Conservation (phyloP, 1,140 invertebrate genomes). For the Bombus pascuorum region DNA sequence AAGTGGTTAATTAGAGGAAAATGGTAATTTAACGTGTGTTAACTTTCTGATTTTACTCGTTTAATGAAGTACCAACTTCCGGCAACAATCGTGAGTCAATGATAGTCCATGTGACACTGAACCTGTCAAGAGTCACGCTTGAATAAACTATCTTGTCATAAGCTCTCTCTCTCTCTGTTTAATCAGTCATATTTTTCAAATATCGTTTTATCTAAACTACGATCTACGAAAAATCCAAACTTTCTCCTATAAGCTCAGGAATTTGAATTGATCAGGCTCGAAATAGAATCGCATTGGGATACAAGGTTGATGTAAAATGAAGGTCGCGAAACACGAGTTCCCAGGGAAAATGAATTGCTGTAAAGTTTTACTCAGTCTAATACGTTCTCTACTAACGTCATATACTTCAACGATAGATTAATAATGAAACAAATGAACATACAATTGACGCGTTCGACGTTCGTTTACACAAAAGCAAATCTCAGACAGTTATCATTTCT, state of each 20-base stretch:
- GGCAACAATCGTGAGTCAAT: background rate
- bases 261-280: background rate
- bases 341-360: background rate
- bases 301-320: no score
- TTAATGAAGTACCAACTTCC: background rate
- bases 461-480: no score
- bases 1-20: background rate
- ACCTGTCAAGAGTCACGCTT: background rate
- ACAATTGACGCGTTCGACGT: no score
- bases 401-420: background rate
- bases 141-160: background rate
- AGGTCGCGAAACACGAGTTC: background rate
- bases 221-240: background rate
- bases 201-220: no score
- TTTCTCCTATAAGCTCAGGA: no score
- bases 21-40: background rate
- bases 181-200: background rate
- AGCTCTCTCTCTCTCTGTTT: background rate
- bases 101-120: background rate
- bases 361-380: background rate
- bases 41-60: background rate
- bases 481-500: no score
- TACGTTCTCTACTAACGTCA: background rate
- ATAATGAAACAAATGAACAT: no score
- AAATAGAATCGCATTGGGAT: background rate